Conservation (phyloP, 2,797 vertebrate genomes). For the Anableps anableps region DNA sequence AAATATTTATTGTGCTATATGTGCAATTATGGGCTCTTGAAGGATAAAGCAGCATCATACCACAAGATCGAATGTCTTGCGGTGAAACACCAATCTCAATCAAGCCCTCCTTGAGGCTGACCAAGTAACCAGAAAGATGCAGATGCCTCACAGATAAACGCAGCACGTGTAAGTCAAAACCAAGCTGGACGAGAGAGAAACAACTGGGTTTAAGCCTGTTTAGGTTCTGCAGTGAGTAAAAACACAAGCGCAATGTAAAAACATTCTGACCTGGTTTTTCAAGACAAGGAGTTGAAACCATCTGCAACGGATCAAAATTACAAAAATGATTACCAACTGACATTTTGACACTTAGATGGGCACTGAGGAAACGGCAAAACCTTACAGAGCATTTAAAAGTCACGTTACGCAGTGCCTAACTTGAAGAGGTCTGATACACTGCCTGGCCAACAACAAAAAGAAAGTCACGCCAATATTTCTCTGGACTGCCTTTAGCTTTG, state of each 20-base stretch:
- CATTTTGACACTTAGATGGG: slow-evolving; percentile 5
- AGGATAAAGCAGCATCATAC: not conserved
- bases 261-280: not conserved
- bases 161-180: slow-evolving; percentile 4
- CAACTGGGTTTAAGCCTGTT: not conserved
- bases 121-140: slow-evolving; percentile 37
- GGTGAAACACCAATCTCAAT: slow-evolving; percentile 22
- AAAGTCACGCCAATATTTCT: too few relatives aligned
- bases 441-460: too few relatives aligned
- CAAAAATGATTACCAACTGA: slow-evolving; percentile 3
- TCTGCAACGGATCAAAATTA: slow-evolving; percentile 9
- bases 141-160: slow-evolving; percentile 22
- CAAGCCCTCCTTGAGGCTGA: slow-evolving; percentile 1
- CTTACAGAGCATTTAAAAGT: not conserved
- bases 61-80: slow-evolving; percentile 16
- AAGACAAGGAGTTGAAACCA: slow-evolving; percentile 33
- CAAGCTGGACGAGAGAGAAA: slow-evolving; percentile 8
- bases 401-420: not conserved
- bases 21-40: not conserved
- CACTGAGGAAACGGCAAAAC: not conserved
- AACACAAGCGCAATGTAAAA: not conserved
- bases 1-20: not conserved
- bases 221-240: not conserved
- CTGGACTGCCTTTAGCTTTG: too few relatives aligned
- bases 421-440: too few relatives aligned